Conservation (phyloP, 2,113 vertebrate genomes). For the Pelecanoides urinatrix region DNA sequence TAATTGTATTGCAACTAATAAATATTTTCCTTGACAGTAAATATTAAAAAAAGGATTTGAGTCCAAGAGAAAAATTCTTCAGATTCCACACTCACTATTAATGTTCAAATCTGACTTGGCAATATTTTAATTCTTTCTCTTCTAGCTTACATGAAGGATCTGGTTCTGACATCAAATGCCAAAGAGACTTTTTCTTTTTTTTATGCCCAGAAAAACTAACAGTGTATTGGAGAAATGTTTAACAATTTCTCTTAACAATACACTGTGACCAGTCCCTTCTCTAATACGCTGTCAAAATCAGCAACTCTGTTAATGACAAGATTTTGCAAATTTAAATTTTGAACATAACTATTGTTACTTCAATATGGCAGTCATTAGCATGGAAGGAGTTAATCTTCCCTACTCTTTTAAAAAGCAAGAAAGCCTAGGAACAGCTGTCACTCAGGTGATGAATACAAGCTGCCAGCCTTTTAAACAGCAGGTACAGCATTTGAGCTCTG, state of each 20-base stretch:
- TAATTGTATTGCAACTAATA: neutral
- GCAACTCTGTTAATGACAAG: neutral
- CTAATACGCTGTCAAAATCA: constrained; percentile 1
- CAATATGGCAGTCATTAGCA: constrained; percentile 36
- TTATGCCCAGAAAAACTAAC: neutral
- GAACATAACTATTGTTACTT: neutral
- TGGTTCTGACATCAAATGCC: neutral
- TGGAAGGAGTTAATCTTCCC: constrained; percentile 65
- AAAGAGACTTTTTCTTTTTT: neutral
- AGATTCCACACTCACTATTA: neutral
- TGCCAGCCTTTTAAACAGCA: constrained; percentile 75
- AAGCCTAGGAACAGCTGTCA: constrained; percentile 75
- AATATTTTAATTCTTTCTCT: neutral
- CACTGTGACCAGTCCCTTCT: neutral
- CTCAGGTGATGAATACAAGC: constrained; percentile 77
- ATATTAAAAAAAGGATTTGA: neutral
- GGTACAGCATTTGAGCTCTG: constrained; percentile 66
- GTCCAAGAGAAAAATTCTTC: neutral
- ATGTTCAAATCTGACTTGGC: neutral
- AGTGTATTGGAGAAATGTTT: neutral
- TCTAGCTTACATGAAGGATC: neutral
- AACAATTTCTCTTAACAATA: neutral
- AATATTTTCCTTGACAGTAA: neutral
- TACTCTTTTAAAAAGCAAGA: constrained; percentile 60
- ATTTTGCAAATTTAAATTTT: neutral